Percentiles rank a stretch among this genome's conserved stretches.
phyloP scores from a whole-genome alignment of 1,140 invertebrate species.

The Lepidotrigona ventralis region DNA sequence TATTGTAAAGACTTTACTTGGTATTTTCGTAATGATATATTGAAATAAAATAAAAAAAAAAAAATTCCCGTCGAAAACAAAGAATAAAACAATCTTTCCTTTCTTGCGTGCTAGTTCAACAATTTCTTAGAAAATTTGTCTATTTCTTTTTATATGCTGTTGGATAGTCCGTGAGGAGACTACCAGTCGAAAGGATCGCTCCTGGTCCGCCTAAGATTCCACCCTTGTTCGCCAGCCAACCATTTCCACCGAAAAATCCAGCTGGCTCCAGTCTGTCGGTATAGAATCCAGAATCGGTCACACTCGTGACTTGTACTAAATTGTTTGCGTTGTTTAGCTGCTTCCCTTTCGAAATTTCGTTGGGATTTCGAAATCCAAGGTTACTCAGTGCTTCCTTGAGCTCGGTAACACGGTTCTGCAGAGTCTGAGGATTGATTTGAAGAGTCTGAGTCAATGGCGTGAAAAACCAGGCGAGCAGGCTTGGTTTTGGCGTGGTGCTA shows the following conservation, averaged over 20 bases:
- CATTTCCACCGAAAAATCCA: slow-evolving; percentile 73
- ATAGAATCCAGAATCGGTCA: slow-evolving; percentile 68
- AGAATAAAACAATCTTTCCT: not conserved
- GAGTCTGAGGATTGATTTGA: slow-evolving; percentile 65
- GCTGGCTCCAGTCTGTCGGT: slow-evolving; percentile 66
- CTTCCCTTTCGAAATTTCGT: slow-evolving; percentile 48
- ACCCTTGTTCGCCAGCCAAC: slow-evolving; percentile 75
- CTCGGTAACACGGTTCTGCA: slow-evolving; percentile 58
- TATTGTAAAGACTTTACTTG: too few species aligned
- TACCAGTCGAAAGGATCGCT: slow-evolving; percentile 72
- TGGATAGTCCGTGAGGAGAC: slow-evolving; percentile 74
- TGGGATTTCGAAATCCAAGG: slow-evolving; percentile 38
- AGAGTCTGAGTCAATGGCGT: slow-evolving; percentile 60
- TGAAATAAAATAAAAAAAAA: too few species aligned
- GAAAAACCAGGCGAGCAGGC: slow-evolving; percentile 51
- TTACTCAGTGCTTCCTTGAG: slow-evolving; percentile 60
- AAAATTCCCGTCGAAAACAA: too few species aligned
- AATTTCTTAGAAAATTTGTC: not conserved
- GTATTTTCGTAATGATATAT: too few species aligned
- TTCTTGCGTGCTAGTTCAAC: not conserved
- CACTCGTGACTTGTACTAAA: slow-evolving; percentile 61
- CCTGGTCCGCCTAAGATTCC: slow-evolving; percentile 73
- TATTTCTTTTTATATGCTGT: slow-evolving; percentile 70
- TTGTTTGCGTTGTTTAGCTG: slow-evolving; percentile 56
- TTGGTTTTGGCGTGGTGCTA: slow-evolving; percentile 24